A percentile compares a stretch with the other conserved stretches of the same genome.
These are phyloP conservation scores for Epinotia demarniana DNA, from an alignment of 2,888 invertebrate species.

Conservation along the genomic window DNA sequence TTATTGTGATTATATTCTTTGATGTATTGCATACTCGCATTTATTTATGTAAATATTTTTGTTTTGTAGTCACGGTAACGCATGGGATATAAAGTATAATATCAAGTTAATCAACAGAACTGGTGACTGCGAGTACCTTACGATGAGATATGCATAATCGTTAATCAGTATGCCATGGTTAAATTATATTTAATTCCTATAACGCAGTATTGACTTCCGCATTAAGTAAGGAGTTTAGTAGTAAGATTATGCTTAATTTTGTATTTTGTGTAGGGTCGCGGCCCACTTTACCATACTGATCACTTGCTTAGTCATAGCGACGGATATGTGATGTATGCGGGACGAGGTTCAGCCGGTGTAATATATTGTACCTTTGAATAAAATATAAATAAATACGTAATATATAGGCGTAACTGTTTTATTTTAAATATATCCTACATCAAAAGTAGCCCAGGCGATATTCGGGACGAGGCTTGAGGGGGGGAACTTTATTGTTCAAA, in stretches of 20 bases:
- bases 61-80: slow-evolving; percentile 65
- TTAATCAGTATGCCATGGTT: slow-evolving; percentile 71
- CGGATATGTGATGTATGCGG: slow-evolving; percentile 76
- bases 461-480: too few species aligned
- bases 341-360: slow-evolving; percentile 79
- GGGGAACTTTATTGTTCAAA: too few species aligned
- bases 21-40: slow-evolving; percentile 49
- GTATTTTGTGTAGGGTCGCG: slow-evolving; percentile 76
- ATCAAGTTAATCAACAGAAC: slow-evolving; percentile 48
- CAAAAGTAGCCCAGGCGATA: neutral
- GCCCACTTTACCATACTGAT: slow-evolving; percentile 77
- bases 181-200: slow-evolving; percentile 76
- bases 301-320: slow-evolving; percentile 79
- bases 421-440: slow-evolving; percentile 50
- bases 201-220: slow-evolving; percentile 82
- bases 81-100: slow-evolving; percentile 56
- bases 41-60: slow-evolving; percentile 71
- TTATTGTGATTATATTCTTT: slow-evolving; percentile 44
- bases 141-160: slow-evolving; percentile 75
- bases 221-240: slow-evolving; percentile 73
- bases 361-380: slow-evolving; percentile 84
- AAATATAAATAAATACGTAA: slow-evolving; percentile 84
- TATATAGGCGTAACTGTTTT: slow-evolving; percentile 75
- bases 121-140: slow-evolving; percentile 56
- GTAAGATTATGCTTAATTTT: slow-evolving; percentile 81